These are phyloP conservation scores for Terrapene triunguis DNA, from an alignment of 2,113 vertebrate species.

Conservation along the genomic window DNA sequence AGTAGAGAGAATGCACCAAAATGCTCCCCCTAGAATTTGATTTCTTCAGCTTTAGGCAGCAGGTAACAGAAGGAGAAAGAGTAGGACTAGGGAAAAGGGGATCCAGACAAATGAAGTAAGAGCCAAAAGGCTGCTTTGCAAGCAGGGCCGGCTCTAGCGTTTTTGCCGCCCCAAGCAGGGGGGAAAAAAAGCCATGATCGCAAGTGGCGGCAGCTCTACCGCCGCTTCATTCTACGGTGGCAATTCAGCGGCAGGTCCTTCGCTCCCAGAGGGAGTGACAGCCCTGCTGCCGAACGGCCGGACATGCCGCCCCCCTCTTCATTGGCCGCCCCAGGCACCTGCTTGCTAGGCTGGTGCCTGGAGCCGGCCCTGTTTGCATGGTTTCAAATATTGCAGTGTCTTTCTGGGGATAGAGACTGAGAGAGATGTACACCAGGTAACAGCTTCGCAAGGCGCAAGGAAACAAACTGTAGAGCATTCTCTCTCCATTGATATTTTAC, in stretches of 20 bases:
- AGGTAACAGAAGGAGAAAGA: background rate
- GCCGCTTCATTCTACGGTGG: too few relatives aligned
- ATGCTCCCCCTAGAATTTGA: background rate
- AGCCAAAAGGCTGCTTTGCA: background rate
- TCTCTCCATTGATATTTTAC: background rate
- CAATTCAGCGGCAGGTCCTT: too few relatives aligned
- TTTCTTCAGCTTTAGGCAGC: background rate
- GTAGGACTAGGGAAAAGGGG: background rate
- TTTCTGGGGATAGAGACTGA: background rate
- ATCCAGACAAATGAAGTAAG: constrained; percentile 2
- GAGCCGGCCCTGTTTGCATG: background rate
- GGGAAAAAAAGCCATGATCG: too few relatives aligned
- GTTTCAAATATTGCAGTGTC: background rate
- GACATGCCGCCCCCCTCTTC: too few relatives aligned
- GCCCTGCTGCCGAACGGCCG: too few relatives aligned
- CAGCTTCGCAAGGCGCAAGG: background rate
- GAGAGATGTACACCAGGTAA: background rate
- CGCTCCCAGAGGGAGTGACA: too few relatives aligned
- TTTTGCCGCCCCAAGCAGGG: too few relatives aligned
- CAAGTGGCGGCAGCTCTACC: too few relatives aligned
- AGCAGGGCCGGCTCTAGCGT: too few relatives aligned
- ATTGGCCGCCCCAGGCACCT: too few relatives aligned
- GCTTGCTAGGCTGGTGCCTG: too few relatives aligned
- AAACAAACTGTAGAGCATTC: background rate
- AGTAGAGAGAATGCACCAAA: fast-evolving